phyloP scores from a whole-genome alignment of 2,113 vertebrate species.

The Anolis sagrei region DNA sequence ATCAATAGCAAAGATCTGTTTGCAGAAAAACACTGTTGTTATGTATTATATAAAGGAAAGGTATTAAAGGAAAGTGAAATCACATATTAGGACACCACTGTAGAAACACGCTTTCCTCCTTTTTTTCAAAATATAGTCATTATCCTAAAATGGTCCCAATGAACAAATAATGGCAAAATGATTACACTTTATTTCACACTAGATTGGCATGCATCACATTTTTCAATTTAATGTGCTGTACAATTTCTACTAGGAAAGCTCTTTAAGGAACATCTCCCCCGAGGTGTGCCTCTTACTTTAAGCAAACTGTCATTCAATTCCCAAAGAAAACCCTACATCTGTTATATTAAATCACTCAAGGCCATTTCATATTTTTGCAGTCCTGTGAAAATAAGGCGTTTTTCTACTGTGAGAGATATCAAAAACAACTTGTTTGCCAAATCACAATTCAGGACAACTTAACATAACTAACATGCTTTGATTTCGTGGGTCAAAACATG shows the following conservation, averaged over 20 bases:
- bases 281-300: neutral
- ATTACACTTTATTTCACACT: accelerated
- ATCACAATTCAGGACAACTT: conserved; percentile 32
- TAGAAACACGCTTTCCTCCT: neutral
- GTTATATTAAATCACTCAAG: neutral
- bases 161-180: accelerated
- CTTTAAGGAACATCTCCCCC: neutral
- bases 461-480: conserved; percentile 25
- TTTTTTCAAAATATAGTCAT: neutral
- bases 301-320: neutral
- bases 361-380: neutral
- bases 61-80: neutral
- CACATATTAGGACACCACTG: neutral
- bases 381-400: conserved; percentile 3
- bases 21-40: neutral
- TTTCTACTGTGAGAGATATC: conserved; percentile 20
- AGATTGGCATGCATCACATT: accelerated
- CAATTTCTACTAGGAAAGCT: neutral
- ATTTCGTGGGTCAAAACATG: conserved; percentile 32
- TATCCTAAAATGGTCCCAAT: neutral
- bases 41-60: neutral
- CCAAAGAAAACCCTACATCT: neutral
- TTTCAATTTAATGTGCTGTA: neutral
- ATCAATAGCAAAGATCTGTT: neutral
- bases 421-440: conserved; percentile 43